Percentiles rank a stretch among this genome's conserved stretches.
These are phyloP conservation scores for Conchocele bisecta DNA, from an alignment of 2,888 invertebrate genomes.

Conservation along the genomic window DNA sequence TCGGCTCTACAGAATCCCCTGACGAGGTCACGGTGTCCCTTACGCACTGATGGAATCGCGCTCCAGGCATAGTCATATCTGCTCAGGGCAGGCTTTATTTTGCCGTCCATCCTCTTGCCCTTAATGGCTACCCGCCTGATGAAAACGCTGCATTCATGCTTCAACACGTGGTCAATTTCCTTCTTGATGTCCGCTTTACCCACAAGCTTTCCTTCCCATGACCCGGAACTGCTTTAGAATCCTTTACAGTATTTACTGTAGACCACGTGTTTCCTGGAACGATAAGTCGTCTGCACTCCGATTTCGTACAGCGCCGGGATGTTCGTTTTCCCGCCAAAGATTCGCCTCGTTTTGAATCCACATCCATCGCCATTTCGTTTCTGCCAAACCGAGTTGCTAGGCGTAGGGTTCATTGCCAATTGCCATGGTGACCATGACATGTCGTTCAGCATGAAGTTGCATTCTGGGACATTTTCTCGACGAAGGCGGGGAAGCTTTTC, in stretches of 20 bases:
- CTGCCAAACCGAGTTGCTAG: conserved; percentile 16
- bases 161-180: conserved; percentile 57
- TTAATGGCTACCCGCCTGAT: conserved; percentile 46
- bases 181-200: conserved; percentile 37
- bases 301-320: conserved; percentile 64
- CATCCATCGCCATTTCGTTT: conserved; percentile 42
- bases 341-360: conserved; percentile 48
- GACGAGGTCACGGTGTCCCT: conserved; percentile 17
- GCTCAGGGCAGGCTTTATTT: conserved; percentile 25
- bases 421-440: conserved; percentile 64
- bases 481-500: conserved; percentile 39
- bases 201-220: conserved; percentile 62
- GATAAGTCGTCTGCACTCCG: conserved; percentile 47
- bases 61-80: conserved; percentile 64
- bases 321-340: conserved; percentile 55
- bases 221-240: conserved; percentile 23
- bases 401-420: conserved; percentile 39
- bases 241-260: conserved; percentile 54
- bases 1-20: too few species aligned
- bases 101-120: conserved; percentile 26
- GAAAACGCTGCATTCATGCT: conserved; percentile 50
- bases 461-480: conserved; percentile 57
- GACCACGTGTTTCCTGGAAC: conserved; percentile 55
- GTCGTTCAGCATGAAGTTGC: conserved; percentile 59
- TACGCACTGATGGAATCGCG: background rate